Percentiles rank a stretch among this genome's conserved stretches.
These are phyloP conservation scores for Aphis craccivora DNA, from an alignment of 1,140 invertebrate genomes.

Conservation along the genomic window DNA sequence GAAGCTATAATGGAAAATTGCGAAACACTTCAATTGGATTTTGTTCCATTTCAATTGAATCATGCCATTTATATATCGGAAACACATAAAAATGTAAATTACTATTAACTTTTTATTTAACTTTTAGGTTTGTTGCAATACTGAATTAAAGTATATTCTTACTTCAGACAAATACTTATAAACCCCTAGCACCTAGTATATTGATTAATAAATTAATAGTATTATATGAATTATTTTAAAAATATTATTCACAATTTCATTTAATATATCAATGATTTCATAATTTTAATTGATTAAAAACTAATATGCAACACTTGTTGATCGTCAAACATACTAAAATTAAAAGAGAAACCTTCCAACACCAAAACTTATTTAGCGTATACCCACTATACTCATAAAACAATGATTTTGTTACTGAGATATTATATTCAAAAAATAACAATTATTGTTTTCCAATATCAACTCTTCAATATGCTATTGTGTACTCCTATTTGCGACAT, in stretches of 20 bases:
- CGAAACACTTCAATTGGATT: conserved; percentile 1
- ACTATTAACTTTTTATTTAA: not conserved
- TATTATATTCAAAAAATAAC: not conserved
- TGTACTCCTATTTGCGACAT: not conserved
- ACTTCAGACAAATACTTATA: not conserved
- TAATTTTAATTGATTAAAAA: not conserved
- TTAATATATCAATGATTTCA: not conserved
- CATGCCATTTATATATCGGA: conserved; percentile 1
- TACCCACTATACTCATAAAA: not conserved
- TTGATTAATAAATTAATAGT: not conserved
- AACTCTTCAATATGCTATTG: not conserved
- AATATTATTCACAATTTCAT: not conserved
- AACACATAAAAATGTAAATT: conserved; percentile 19
- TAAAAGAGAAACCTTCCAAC: not conserved
- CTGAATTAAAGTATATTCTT: not conserved
- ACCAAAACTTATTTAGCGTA: not conserved
- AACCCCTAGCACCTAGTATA: not conserved
- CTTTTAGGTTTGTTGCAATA: not conserved
- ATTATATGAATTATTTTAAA: not conserved
- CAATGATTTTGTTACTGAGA: not conserved
- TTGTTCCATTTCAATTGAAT: conserved; percentile 32
- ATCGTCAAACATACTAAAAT: not conserved
- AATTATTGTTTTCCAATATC: not conserved
- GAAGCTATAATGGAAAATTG: conserved; percentile 37
- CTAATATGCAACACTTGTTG: not conserved